Conservation (phyloP, 2,113 vertebrate species). For the Microtus pennsylvanicus region DNA sequence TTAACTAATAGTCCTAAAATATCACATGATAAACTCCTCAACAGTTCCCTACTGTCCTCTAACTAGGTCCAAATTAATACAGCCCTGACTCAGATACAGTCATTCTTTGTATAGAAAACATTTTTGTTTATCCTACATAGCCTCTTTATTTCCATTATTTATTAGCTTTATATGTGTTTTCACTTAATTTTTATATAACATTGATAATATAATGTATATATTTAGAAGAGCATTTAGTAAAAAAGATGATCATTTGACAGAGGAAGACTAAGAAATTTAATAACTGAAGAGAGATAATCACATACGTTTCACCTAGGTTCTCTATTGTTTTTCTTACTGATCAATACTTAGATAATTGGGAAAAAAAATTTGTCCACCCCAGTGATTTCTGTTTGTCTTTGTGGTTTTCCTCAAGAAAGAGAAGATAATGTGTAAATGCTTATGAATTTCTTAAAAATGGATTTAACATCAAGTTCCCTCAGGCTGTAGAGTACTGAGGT, state of each 20-base stretch:
- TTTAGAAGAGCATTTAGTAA: slow-evolving; percentile 2
- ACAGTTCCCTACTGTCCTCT: background rate
- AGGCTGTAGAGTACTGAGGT: background rate
- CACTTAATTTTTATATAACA: slow-evolving; percentile 8
- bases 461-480: background rate
- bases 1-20: background rate
- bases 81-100: background rate
- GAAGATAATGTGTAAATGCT: background rate
- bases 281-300: background rate
- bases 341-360: slow-evolving; percentile 30
- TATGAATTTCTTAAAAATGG: slow-evolving; percentile 23
- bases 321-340: background rate
- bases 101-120: background rate
- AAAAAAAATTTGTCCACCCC: background rate
- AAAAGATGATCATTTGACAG: background rate
- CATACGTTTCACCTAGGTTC: background rate
- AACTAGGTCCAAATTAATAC: background rate
- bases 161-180: slow-evolving; percentile 21
- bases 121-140: background rate
- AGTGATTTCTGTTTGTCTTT: slow-evolving; percentile 37
- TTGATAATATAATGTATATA: background rate
- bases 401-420: slow-evolving; percentile 26
- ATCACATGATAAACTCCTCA: background rate
- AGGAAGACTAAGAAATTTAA: slow-evolving; percentile 40
- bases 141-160: background rate